phyloP scores from a whole-genome alignment of 2,888 invertebrate species.

The Xestia xanthographa region DNA sequence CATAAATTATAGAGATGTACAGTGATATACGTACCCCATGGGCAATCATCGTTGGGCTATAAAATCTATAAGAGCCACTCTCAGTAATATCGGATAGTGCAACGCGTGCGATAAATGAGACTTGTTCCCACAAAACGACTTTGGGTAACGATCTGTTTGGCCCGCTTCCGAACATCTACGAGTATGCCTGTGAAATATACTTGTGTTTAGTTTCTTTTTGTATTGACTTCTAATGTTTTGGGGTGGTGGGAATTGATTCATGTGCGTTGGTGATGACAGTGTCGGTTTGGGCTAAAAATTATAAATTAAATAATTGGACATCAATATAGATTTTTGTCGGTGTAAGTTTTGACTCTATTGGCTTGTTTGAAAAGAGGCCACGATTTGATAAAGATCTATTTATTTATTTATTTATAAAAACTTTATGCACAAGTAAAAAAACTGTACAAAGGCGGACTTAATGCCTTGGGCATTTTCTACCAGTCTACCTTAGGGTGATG shows the following conservation, averaged over 20 bases:
- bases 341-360: too few relatives aligned
- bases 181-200: conserved; percentile 39
- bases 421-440: too few relatives aligned
- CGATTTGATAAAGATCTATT: too few relatives aligned
- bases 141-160: conserved; percentile 66
- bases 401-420: too few relatives aligned
- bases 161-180: conserved; percentile 45
- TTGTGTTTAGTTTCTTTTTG: conserved; percentile 30
- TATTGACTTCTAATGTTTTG: conserved; percentile 40
- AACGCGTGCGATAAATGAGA: conserved; percentile 72
- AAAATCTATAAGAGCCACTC: conserved; percentile 66
- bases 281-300: background rate
- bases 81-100: conserved; percentile 70
- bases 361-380: background rate
- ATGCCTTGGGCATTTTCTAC: too few relatives aligned
- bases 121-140: conserved; percentile 69
- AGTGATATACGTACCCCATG: conserved; percentile 84
- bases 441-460: too few relatives aligned
- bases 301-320: background rate
- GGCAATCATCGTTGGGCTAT: conserved; percentile 80
- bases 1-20: conserved; percentile 82
- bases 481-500: too few relatives aligned
- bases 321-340: background rate
- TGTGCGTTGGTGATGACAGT: background rate
- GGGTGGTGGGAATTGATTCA: conserved; percentile 10